Evolutionary conservation across 2,888 invertebrate genomes (phyloP).

Genomic region (Gryllus longicercus): DNA sequence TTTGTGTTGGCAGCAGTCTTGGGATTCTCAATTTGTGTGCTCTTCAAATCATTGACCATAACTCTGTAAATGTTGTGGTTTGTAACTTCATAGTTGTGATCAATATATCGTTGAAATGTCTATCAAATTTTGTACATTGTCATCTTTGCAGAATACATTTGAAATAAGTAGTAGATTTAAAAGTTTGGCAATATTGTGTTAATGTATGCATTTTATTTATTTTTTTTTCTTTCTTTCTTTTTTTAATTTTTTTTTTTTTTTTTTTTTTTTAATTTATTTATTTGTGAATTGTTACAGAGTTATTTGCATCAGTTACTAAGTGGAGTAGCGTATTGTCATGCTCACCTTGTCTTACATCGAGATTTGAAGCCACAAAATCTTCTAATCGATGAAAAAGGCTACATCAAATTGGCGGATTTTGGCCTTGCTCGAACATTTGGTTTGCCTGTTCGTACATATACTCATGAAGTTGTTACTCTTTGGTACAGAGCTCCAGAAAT

Average conservation of each 20-base stretch:
- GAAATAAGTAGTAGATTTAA: no score
- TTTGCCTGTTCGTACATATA: constrained; percentile 88
- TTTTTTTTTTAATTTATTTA: not conserved
- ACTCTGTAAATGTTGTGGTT: no score
- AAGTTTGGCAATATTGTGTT: no score
- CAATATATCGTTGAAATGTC: no score
- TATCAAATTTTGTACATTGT: no score
- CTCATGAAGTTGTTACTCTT: constrained; percentile 92
- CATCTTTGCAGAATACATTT: no score
- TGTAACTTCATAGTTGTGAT: no score
- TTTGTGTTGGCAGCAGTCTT: no score
- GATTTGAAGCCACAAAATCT: constrained; percentile 96
- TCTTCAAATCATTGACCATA: no score
- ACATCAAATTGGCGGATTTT: constrained; percentile 94
- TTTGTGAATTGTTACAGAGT: constrained; percentile 48
- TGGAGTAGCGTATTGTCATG: constrained; percentile 87
- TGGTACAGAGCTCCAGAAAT: constrained; percentile 98
- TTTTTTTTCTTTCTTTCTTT: no score
- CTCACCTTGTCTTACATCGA: constrained; percentile 82
- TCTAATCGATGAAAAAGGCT: constrained; percentile 78
- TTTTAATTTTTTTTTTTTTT: no score
- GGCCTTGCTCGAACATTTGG: constrained; percentile 91
- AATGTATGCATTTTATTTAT: not conserved
- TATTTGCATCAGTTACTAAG: constrained; percentile 83
- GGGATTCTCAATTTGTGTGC: no score